Percentiles rank a stretch among this genome's conserved stretches.
Evolutionary conservation across 2,797 vertebrate species (phyloP).

Genomic region (Zalophus californianus): DNA sequence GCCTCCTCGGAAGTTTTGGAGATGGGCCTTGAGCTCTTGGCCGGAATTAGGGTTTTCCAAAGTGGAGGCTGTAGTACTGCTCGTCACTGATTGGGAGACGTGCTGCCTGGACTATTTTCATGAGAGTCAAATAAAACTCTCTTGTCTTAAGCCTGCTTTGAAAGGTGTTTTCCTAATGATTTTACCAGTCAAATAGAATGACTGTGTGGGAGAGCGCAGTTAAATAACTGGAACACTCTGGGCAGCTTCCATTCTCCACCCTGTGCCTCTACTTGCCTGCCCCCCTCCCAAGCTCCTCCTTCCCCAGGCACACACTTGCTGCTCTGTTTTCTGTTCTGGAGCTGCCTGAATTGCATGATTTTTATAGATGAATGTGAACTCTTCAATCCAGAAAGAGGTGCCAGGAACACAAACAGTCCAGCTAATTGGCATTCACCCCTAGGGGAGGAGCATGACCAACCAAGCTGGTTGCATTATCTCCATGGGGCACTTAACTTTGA

Average conservation of each 20-base stretch:
- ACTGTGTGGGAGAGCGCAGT: neutral
- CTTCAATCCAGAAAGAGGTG: constrained; percentile 62
- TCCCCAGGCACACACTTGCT: neutral
- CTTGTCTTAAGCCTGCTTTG: constrained; percentile 72
- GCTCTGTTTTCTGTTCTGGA: constrained; percentile 68
- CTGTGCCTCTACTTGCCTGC: neutral
- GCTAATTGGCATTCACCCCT: constrained; percentile 45
- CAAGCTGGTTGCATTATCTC: constrained; percentile 49
- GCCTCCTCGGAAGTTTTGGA: constrained; percentile 87
- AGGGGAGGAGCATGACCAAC: neutral
- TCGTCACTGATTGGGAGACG: constrained; percentile 84
- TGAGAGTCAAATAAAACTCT: constrained; percentile 80
- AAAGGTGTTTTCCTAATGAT: constrained; percentile 82
- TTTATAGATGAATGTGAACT: constrained; percentile 59
- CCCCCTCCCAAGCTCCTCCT: neutral
- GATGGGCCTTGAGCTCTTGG: constrained; percentile 85
- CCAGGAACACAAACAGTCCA: constrained; percentile 54
- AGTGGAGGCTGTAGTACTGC: constrained; percentile 79
- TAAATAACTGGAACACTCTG: neutral
- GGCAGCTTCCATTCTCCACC: neutral
- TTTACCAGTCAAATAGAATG: constrained; percentile 67
- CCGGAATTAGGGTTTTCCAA: constrained; percentile 86
- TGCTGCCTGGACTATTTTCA: constrained; percentile 79
- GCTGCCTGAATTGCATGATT: constrained; percentile 56
- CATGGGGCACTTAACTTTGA: neutral